phyloP scores from a whole-genome alignment of 2,797 vertebrate genomes.

The Prionace glauca region DNA sequence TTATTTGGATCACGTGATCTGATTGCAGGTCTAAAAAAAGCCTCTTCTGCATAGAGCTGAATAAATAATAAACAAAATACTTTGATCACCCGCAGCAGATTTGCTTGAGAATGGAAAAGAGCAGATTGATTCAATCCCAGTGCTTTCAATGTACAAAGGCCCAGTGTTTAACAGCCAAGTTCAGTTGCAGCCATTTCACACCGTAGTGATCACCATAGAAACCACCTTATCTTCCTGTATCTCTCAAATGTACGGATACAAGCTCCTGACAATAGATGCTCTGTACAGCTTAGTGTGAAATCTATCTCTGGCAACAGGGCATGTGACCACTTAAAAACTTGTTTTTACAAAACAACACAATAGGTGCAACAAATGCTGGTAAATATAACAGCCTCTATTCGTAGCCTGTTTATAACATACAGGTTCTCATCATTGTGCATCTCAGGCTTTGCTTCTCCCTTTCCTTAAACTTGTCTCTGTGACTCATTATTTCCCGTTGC shows the following conservation, averaged over 20 bases:
- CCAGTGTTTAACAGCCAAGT: not conserved
- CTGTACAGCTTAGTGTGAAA: not conserved
- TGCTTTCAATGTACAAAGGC: not conserved
- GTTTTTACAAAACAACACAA: not conserved
- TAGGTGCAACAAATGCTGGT: not conserved
- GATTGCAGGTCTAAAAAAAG: not conserved
- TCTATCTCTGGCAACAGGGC: not conserved
- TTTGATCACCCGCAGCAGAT: not conserved
- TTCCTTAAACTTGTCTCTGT: not conserved
- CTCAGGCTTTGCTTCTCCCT: not conserved
- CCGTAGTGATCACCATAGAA: not conserved
- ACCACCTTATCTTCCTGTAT: not conserved
- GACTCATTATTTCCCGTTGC: not conserved
- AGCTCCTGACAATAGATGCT: not conserved
- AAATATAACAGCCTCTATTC: not conserved
- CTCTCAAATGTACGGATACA: not conserved
- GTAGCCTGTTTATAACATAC: not conserved
- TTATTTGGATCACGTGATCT: not conserved
- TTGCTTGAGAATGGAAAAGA: not conserved
- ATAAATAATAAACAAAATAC: not conserved
- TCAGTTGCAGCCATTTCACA: not conserved
- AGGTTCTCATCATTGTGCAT: not conserved
- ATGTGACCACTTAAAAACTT: not conserved
- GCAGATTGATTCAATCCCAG: not conserved
- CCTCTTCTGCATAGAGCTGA: not conserved